Evolutionary conservation across 1,140 invertebrate species (phyloP).

Genomic region (Pseudachorutes palmiensis): DNA sequence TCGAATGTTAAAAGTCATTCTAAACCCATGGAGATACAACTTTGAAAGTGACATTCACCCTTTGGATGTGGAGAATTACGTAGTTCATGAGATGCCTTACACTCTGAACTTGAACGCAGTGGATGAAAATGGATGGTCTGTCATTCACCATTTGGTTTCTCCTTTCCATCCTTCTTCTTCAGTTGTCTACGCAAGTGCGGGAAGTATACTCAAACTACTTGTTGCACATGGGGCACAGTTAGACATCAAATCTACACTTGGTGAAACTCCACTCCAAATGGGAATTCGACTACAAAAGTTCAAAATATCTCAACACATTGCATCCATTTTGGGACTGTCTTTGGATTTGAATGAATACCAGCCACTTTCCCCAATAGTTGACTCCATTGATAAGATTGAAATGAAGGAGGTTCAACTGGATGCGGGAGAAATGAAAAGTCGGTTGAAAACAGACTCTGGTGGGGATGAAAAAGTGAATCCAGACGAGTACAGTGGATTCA

Average conservation of each 20-base stretch:
- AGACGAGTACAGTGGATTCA: slow-evolving; percentile 17
- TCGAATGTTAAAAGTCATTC: slow-evolving; percentile 44
- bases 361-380: not conserved
- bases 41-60: slow-evolving; percentile 32
- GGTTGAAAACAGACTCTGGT: not conserved
- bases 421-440: not conserved
- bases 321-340: not conserved
- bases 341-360: not conserved
- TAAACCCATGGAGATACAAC: slow-evolving; percentile 42
- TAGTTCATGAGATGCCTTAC: slow-evolving; percentile 25
- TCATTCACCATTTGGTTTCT: slow-evolving; percentile 46
- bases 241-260: not conserved
- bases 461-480: slow-evolving; percentile 5
- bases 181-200: slow-evolving; percentile 16
- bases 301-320: not conserved
- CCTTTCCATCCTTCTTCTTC: slow-evolving; percentile 39
- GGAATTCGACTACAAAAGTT: not conserved
- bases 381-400: not conserved
- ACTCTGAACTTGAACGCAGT: slow-evolving; percentile 40
- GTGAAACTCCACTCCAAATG: not conserved
- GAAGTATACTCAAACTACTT: slow-evolving; percentile 19
- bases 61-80: not conserved
- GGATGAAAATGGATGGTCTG: slow-evolving; percentile 45
- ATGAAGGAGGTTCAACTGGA: not conserved
- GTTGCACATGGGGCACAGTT: not conserved